Percentiles rank a stretch among this genome's conserved stretches.
These are phyloP conservation scores for Pampusana beccarii DNA, from an alignment of 2,113 vertebrate species.

Conservation along the genomic window DNA sequence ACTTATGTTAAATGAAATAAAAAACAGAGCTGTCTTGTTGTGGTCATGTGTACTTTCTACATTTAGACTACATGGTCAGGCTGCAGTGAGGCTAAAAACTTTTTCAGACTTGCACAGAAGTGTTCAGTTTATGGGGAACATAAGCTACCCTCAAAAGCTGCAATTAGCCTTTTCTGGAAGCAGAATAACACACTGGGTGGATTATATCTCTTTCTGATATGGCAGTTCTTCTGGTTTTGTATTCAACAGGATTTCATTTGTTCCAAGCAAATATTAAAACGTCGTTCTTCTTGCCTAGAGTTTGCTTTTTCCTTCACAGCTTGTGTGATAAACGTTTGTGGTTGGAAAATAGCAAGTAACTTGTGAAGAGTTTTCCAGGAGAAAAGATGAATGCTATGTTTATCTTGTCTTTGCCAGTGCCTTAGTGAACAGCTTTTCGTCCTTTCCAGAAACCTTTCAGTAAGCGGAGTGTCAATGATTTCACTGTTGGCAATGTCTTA, in stretches of 20 bases:
- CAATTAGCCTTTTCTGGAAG: conserved; percentile 52
- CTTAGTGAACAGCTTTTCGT: not conserved
- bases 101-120: not conserved
- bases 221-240: conserved; percentile 4
- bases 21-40: not conserved
- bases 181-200: not conserved
- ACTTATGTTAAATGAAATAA: not conserved
- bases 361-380: conserved; percentile 59
- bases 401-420: conserved; percentile 20
- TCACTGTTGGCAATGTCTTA: not conserved
- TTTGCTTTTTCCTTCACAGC: conserved; percentile 14
- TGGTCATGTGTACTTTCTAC: not conserved
- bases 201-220: not conserved
- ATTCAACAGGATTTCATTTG: not conserved
- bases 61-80: not conserved
- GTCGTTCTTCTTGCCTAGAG: not conserved
- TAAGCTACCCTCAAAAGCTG: not conserved
- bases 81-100: not conserved
- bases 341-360: conserved; percentile 48
- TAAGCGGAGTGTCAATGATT: conserved; percentile 33
- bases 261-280: conserved; percentile 15
- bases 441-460: conserved; percentile 59
- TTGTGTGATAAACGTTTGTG: conserved; percentile 14
- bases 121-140: not conserved
- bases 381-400: conserved; percentile 39